Percentiles rank a stretch among this genome's conserved stretches.
These are phyloP conservation scores for Aplochiton taeniatus DNA, from an alignment of 2,797 vertebrate species.

Conservation along the genomic window DNA sequence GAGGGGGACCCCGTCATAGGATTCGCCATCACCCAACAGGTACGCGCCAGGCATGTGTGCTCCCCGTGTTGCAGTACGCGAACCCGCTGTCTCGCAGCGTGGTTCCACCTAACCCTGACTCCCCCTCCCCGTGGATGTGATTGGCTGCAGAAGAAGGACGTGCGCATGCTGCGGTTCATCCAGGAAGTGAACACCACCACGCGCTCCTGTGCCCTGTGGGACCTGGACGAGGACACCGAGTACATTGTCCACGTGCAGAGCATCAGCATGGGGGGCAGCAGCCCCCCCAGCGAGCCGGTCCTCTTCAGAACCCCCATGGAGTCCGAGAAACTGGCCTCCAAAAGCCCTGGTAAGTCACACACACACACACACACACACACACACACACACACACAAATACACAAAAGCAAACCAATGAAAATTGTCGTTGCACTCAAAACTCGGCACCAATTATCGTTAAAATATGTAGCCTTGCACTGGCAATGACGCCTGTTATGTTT, in stretches of 20 bases:
- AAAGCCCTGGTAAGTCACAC: conserved; percentile 85
- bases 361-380: conserved; percentile 7
- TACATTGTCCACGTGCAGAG: conserved; percentile 95
- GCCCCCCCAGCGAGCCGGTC: conserved; percentile 89
- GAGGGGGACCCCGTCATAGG: conserved; percentile 95
- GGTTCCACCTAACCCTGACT: neutral
- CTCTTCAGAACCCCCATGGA: conserved; percentile 92
- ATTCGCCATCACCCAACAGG: conserved; percentile 96
- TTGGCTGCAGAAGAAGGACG: conserved; percentile 87
- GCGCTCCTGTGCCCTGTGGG: conserved; percentile 93
- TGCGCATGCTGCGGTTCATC: conserved; percentile 94
- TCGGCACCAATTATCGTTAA: neutral
- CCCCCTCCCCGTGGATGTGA: neutral
- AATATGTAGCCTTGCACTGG: neutral
- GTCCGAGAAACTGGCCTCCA: conserved; percentile 91
- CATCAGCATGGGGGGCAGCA: conserved; percentile 93
- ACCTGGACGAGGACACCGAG: conserved; percentile 93
- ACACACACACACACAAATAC: neutral
- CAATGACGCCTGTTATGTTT: conserved; percentile 13
- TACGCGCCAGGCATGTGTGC: conserved; percentile 47
- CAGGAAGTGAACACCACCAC: conserved; percentile 98
- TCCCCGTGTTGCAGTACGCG: no score
- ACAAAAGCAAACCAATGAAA: neutral
- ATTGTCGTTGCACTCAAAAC: neutral
- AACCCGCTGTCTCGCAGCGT: no score